Base-by-base conservation (phyloP, 2,797 vertebrate genomes). In the Periparus ater region DNA sequence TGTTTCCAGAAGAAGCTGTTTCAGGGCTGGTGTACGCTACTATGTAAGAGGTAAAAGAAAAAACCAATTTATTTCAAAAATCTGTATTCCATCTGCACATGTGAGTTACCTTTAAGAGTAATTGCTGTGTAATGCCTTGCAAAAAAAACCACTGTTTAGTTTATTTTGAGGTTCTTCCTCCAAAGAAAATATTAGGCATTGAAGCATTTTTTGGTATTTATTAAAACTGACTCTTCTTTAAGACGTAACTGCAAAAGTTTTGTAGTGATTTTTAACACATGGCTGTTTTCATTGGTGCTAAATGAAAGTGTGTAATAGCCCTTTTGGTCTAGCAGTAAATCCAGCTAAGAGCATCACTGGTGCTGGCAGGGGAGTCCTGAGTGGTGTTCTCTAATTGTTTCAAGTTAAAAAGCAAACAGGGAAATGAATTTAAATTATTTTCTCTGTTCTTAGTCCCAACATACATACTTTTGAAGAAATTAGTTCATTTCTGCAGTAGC, bases 1-100 rank as follows among this genome's bases (percentile, higher is more conserved):
- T 42, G 97, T 99, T 96, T 99, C 99, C 47, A 98, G 99, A 96
- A 98, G 99, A 96, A 99, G 99, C 96, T 99, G 99, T 93, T 99
- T 99, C 98, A 98, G 99, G 85, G 99, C 99, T 11, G 99, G 99
- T 0, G 99, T 99, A 7, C 98, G 99, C 81, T 99, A 99, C 97
- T 99, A 99, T 27, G 98, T 99, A 32, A 97, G 99, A 99, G 99
- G 99, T 99, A 97, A 98, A 96, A 72, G 8, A 47, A 26, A 34
- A 63, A 67, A 58, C 6, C 8, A 3, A 40, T 82, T 34, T 62
- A 7, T 61, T 86, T 27, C 6, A 17, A 48, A 77, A 55, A 63
- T n/a, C 7, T 1, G 1, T 30, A n/a, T 16, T 9, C 19, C 17
- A 25, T n/a, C 32, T 67, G 4, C 32, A 17, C 1, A 1, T 36